Evolutionary conservation across 1,140 invertebrate genomes (phyloP), one percentile per base, ranked within the genome.

Genomic region (Lasioglossum baleicum): DNA sequence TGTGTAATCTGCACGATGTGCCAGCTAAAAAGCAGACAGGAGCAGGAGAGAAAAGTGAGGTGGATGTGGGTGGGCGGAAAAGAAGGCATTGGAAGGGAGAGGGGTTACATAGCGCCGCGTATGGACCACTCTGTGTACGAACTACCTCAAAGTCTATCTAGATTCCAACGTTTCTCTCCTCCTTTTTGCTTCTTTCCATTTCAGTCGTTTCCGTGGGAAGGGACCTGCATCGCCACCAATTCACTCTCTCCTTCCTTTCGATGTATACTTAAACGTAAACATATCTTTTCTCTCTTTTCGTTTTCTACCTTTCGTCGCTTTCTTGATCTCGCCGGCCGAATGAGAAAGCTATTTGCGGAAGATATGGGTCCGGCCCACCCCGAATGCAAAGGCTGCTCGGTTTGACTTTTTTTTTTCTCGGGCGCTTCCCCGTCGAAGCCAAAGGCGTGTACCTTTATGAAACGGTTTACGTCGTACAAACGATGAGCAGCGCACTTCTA

Each of bases 311-410:
- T n/a, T n/a, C n/a, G n/a, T 66, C 85, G 58, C 51, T 84, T 85
- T 86, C 83, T 78, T 83, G 80, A 84, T 84, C 79, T 75, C 74
- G 68, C 79, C 66, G 68, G 51, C 11, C 72, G 71, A 81, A 87
- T 77, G 61, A 70, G 84, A 87, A 82, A 80, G 67, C 74, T 85
- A 86, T 87, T 88, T 82, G 80, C 86, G 68, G 68, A 87, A 88
- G 84, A 89, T 89, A 87, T 88, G 81, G 88, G 86, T 87, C 86
- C n/a, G n/a, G 87, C 48, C 85, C 65, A 65, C 84, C 73, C 81
- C 53, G 67, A 85, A 85, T 80, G 79, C 61, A 83, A 65, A 80
- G 76, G n/a, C 48, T 77, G 60, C 53, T 76, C 31, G 48, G 56
- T 70, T 81, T 42, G 31, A 61, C 71, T 68, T 58, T 75, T 67